Conservation (phyloP, 2,888 invertebrate genomes). For the Trimorus sp. region DNA sequence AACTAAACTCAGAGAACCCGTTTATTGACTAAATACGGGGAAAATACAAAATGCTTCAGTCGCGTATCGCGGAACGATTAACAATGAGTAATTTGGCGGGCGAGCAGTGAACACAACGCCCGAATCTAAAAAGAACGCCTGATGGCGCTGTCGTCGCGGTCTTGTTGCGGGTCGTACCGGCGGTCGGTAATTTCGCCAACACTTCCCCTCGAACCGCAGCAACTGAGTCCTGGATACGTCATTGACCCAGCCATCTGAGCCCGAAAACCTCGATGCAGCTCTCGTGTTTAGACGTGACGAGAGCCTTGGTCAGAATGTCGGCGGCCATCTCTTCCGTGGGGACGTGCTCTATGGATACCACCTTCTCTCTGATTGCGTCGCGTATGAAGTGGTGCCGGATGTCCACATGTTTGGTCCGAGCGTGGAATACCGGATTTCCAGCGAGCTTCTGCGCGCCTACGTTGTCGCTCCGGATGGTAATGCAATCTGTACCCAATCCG, state of each 20-base stretch:
- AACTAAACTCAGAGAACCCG: too few relatives aligned
- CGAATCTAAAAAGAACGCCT: too few relatives aligned
- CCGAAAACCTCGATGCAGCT: constrained; percentile 6
- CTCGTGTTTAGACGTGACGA: not conserved
- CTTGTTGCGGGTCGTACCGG: too few relatives aligned
- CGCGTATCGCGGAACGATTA: too few relatives aligned
- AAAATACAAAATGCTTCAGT: too few relatives aligned
- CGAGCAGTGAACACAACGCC: too few relatives aligned
- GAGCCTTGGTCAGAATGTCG: constrained; percentile 19
- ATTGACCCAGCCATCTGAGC: not conserved
- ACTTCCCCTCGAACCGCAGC: not conserved
- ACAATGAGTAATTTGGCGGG: too few relatives aligned
- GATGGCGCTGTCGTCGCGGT: too few relatives aligned
- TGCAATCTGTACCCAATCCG: not conserved
- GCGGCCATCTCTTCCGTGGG: constrained; percentile 11
- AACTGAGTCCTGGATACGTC: not conserved
- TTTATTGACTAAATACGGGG: too few relatives aligned
- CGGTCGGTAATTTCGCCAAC: too few relatives aligned
- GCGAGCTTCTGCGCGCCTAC: constrained; percentile 1
- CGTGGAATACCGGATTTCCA: constrained; percentile 16
- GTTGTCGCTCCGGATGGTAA: constrained; percentile 1
- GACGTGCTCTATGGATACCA: not conserved
- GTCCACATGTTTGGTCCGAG: constrained; percentile 7
- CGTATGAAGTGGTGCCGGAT: constrained; percentile 16
- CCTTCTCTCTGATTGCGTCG: not conserved